Evolutionary conservation across 2,113 vertebrate genomes (phyloP).

Genomic region (Trogon melanurus): DNA sequence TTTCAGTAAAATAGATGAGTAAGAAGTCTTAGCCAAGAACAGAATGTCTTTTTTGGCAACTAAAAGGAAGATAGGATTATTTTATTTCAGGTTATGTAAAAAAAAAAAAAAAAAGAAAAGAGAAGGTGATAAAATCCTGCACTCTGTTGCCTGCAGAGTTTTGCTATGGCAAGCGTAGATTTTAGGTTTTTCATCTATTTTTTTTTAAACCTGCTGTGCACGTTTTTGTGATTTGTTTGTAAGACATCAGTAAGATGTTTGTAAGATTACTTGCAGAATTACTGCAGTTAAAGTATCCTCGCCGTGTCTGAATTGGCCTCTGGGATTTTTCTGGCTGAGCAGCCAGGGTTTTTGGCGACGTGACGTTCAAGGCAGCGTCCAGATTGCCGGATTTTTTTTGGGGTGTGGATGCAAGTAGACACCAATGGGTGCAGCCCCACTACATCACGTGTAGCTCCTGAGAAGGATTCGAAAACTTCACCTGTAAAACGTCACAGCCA

Average conservation of each 20-base stretch:
- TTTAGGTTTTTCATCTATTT: not conserved
- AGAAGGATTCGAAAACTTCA: not conserved
- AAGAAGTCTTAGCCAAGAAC: slow-evolving; percentile 83
- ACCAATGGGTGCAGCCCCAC: not conserved
- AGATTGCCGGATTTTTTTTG: not conserved
- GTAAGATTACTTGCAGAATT: not conserved
- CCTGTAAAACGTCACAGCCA: not conserved
- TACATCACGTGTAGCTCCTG: rapidly evolving
- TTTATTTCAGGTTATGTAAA: slow-evolving; percentile 70
- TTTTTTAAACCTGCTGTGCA: not conserved
- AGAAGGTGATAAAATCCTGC: slow-evolving; percentile 49
- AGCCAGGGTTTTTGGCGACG: not conserved
- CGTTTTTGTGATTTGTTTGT: not conserved
- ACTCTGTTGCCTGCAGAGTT: not conserved
- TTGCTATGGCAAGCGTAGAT: not conserved
- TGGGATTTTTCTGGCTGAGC: not conserved
- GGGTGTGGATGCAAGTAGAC: not conserved
- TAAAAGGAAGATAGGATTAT: slow-evolving; percentile 64
- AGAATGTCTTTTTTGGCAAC: slow-evolving; percentile 86
- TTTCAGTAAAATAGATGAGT: slow-evolving; percentile 80
- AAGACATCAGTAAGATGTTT: not conserved
- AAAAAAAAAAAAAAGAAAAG: not conserved
- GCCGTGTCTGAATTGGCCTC: not conserved
- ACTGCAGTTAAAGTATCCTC: not conserved
- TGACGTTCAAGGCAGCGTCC: not conserved